Base-by-base conservation (phyloP, 2,113 vertebrate species). In the Cyprinodon tularosa region DNA sequence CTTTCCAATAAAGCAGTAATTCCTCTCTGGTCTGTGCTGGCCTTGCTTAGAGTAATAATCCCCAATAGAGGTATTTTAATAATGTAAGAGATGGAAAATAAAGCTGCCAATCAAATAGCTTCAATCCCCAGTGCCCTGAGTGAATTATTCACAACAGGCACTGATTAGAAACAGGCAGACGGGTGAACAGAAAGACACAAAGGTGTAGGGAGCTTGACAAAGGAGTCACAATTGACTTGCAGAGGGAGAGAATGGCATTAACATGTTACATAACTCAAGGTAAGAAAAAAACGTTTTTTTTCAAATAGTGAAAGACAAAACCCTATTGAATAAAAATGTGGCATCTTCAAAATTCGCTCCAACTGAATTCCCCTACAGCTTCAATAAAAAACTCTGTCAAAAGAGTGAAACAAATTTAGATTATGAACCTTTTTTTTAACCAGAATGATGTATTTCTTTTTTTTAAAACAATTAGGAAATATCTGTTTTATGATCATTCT, bases 121-220 rank as follows among this genome's bases (percentile, higher is more conserved):
- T 89, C 83, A 88, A 76, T 92, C 88, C 71, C 71, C 84, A 85
- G 82, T 42, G 80, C 81, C 70, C 84, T 53, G 68, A 79, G 88
- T 95, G 87, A 94, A 95, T 95, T 87, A 95, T 94, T 94, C 87
- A 95, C 85, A 77, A 72, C 76, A 36, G 77, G 86, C 88, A 91
- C 88, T 93, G 92, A 94, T 95, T 93, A 92, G 87, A 87, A 57
- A 88, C 72, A 72, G 68, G 70, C 69, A 67, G 80, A 73, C 45
- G 65, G 83, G 79, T 71, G 15, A 45, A 76, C 69, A 80, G 74
- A 85, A 61, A 80, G 66, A 59, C 62, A 44, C 59, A 29, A 29
- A 29, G 29, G 29, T 29, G 29, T 29, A 29, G 29, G 29, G 29
- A 29, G 29, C 29, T 29, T 42, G 72, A 85, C 79, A 86, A 66